Evolutionary conservation across 2,113 vertebrate species (phyloP), one percentile per base, ranked within the genome.

Genomic region (Apodemus speciosus): DNA sequence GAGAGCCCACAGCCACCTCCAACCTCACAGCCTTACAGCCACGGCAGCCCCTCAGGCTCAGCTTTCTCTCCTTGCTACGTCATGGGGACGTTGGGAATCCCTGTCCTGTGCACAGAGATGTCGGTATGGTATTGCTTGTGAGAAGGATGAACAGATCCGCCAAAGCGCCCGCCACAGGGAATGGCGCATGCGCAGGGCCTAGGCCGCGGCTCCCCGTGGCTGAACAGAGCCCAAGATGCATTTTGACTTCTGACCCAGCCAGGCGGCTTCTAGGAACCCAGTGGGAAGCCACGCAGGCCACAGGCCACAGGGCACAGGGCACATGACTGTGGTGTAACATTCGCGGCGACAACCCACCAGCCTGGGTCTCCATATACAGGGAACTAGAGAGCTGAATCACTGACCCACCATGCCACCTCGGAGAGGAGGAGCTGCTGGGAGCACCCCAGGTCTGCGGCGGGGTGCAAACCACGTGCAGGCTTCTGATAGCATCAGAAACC

Each of bases 31-130:
- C 64, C 85, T 21, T 18, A 21, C 35, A 35, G 76, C 62, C 43
- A 32, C 0, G 2, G 15, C 0, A 2, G 77, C 51, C 92, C 75
- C 49, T 51, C 43, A 0, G 23, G 38, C 40, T 38, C 60, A 0
- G 3, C 3, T 58, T 69, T 43, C 80, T 43, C 35, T 53, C 16
- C 94, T 68, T 38, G 6, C 10, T 21, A 2, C 49, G 89, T 93
- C 91, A 87, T 87, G 69, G n/a, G 64, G 56, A 43, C 43, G 68
- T 66, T 2, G 75, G 94, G 91, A 85, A 96, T 95, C 88, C 95
- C 96, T 43, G 77, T 56, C 53, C 76, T 4, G 35, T 72, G 23
- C 81, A 89, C 95, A 94, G 69, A 80, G 96, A 80, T 89, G 89
- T n/a, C 9, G 80, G 53, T 89, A 93, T 91, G 56, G 84, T 2